phyloP scores from a whole-genome alignment of 2,888 invertebrate genomes.

The Microchrysa polita region DNA sequence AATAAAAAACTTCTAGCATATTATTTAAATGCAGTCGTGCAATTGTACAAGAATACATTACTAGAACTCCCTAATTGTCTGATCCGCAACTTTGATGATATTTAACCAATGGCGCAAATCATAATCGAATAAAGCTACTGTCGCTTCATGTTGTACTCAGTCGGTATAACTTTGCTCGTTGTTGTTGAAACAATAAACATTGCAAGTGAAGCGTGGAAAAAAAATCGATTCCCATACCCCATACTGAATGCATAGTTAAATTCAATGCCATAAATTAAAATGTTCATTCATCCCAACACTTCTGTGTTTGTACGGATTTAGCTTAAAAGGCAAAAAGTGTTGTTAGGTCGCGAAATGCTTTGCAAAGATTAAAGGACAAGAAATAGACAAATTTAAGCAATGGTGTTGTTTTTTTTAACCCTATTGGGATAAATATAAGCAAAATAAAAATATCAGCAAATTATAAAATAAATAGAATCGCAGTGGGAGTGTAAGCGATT shows the following conservation, averaged over 20 bases:
- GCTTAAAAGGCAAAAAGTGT: no score
- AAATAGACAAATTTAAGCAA: no score
- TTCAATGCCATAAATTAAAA: constrained; percentile 43
- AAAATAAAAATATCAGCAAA: no score
- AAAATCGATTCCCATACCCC: constrained; percentile 44
- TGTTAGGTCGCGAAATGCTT: no score
- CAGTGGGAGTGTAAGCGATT: no score
- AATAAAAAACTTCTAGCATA: no score
- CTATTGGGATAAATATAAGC: no score
- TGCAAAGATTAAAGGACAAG: no score
- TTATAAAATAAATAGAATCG: no score
- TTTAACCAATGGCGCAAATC: constrained; percentile 34
- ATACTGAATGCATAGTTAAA: constrained; percentile 44
- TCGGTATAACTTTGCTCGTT: constrained; percentile 1
- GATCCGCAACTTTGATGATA: constrained; percentile 30
- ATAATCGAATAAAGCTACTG: constrained; percentile 37
- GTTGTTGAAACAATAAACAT: constrained; percentile 25
- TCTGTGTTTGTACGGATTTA: constrained; percentile 27
- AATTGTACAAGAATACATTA: constrained; percentile 6
- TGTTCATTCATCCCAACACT: constrained; percentile 43
- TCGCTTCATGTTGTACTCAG: constrained; percentile 12
- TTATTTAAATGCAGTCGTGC: neutral
- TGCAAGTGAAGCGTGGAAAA: constrained; percentile 41
- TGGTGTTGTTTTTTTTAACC: no score
- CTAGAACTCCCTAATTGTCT: constrained; percentile 1